A percentile compares a stretch with the other conserved stretches of the same genome.
Evolutionary conservation across 2,797 vertebrate species (phyloP).

Genomic region (Hirundo rustica): DNA sequence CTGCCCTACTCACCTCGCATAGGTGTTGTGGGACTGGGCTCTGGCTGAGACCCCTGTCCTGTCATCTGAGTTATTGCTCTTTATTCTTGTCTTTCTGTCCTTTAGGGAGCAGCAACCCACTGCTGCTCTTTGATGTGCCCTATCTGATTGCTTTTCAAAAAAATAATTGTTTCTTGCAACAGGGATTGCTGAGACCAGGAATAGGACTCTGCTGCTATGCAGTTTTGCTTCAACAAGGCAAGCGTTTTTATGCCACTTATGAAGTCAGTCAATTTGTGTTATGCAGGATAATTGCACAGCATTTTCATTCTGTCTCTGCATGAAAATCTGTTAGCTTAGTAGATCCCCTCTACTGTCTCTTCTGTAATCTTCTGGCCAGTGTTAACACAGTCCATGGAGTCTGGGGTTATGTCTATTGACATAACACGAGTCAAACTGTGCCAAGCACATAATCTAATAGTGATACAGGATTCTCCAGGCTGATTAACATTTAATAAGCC

Average conservation of each 20-base stretch:
- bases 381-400: background rate
- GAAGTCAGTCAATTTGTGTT: background rate
- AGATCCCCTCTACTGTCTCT: background rate
- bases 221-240: background rate
- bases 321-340: slow-evolving; percentile 9
- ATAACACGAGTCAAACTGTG: background rate
- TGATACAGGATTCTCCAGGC: background rate
- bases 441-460: background rate
- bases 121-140: background rate
- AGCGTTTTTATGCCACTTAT: background rate
- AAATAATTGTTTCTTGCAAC: background rate
- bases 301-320: background rate
- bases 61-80: background rate
- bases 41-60: background rate
- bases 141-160: background rate
- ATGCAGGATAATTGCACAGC: background rate
- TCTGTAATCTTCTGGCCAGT: background rate
- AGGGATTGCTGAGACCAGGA: background rate
- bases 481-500: background rate
- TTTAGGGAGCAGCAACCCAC: background rate
- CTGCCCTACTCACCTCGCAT: background rate
- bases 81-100: background rate
- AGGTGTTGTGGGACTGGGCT: background rate
- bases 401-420: background rate
- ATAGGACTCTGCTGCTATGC: background rate